Evolutionary conservation across 2,113 vertebrate species (phyloP).

Genomic region (Acinonyx jubatus): DNA sequence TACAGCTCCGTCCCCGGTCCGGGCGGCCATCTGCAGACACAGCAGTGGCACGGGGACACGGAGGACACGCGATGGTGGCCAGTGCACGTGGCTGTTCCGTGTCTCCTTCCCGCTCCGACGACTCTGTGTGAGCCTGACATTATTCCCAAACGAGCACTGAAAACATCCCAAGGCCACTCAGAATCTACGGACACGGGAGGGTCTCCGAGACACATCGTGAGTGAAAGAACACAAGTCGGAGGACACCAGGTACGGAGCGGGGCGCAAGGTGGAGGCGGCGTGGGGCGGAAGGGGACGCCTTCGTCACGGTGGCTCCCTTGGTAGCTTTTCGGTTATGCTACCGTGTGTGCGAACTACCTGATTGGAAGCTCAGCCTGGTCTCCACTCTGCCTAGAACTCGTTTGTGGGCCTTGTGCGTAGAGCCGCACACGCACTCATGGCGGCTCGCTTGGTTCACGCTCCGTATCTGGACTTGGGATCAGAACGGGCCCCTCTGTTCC

Average conservation of each 20-base stretch:
- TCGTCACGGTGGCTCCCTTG: not conserved
- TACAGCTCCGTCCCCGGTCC: not conserved
- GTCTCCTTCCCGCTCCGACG: not conserved
- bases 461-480: too few relatives aligned
- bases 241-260: accelerated
- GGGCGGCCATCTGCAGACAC: not conserved
- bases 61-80: too few relatives aligned
- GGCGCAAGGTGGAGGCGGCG: not conserved
- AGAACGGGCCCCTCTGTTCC: too few relatives aligned
- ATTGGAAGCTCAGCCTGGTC: too few relatives aligned
- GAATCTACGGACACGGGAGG: not conserved
- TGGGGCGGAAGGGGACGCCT: not conserved
- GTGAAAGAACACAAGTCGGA: not conserved
- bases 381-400: too few relatives aligned
- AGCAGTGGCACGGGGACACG: too few relatives aligned
- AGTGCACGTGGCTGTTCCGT: not conserved
- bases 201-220: not conserved
- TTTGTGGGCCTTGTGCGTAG: too few relatives aligned
- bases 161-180: not conserved
- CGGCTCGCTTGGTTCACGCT: too few relatives aligned
- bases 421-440: too few relatives aligned
- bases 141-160: not conserved
- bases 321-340: not conserved
- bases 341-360: not conserved
- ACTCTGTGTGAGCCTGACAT: not conserved